Evolutionary conservation across 2,888 invertebrate genomes (phyloP), one percentile per base, ranked within the genome.

Genomic region (Nomada hirtipes): DNA sequence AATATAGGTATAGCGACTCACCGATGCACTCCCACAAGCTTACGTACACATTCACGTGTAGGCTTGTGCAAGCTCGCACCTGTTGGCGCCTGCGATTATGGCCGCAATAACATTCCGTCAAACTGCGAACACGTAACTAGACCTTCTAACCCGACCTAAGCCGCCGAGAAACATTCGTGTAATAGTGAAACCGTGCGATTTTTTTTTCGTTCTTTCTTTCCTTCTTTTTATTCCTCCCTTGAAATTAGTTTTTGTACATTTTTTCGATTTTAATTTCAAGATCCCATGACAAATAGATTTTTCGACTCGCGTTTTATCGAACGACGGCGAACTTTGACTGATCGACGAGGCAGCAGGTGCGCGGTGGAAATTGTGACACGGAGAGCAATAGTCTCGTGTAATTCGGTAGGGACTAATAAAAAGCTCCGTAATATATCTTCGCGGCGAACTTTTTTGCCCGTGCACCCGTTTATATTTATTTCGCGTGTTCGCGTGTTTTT

Each of bases 91-190:
- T 91, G 90, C 91, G 93, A 93, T 93, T 93, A 93, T 93, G 92
- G 92, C 92, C 91, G 93, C 91, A 93, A 93, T 93, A 93, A 93
- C 93, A 93, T 93, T 93, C 91, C 93, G 93, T 93, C 93, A 93
- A 93, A 93, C 90, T 90, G 90, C 80, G 82, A 88, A 83, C 82
- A 79, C 77, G 77, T 84, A 84, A 71, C 82, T 71, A 76, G 73
- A 85, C 76, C 88, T 86, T 79, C 83, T 82, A 86, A 88, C 89
- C 88, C 76, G 86, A 82, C 84, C 86, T 82, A 81, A 83, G 76
- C 81, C 59, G 29, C 63, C 68, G 63, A 36, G 80, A 76, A 81
- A 70, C 64, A 52, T 80, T 78, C 67, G 68, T 20, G 50, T n/a
- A 72, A 69, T 65, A 1, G 10, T 11, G 11, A 11, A 11, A 60